Base-by-base conservation (phyloP, 2,113 vertebrate species). In the Percina caprodes region DNA sequence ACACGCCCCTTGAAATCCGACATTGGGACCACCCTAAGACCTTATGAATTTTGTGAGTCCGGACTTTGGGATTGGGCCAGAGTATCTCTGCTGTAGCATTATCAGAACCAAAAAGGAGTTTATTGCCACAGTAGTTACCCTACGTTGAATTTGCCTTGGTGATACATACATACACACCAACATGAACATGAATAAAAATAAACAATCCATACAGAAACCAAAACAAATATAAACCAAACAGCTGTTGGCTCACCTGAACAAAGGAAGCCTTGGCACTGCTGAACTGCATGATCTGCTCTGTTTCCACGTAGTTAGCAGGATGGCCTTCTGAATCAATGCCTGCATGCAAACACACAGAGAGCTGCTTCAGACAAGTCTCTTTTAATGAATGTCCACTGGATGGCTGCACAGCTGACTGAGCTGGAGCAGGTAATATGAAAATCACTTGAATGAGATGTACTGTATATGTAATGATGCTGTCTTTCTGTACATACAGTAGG, bases 281-380 rank as follows among this genome's bases (percentile, higher is more conserved):
- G 91, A 96, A 96, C 93, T 98, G 97, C 46, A 97, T 94, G 12
- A 99, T 96, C 92, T 99, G 98, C n/a, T 99, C 98, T 0, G 97
- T 99, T 88, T 99, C 98, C 69, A 99, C 96, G 84, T 97, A 99
- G 92, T 99, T 99, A 6, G 98, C 98, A 73, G 97, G 97, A 0
- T 99, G 97, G n/a, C 98, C 98, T 91, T 99, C 97, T n/a, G 96
- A 97, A 90, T 99, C 98, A 65, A 99, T 98, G 81, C 98, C 98
- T 99, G 8, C 24, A 33, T 16, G 59, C 21, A 56, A 46, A 75
- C 52, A 80, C 5, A 86, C 6, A 62, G 15, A 67, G 1, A 48
- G 63, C n/a, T 2, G n/a, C 19, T 39, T 73, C 2, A 0, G 23
- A 35, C 24, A 19, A 59, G 49, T 7, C 10, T 67, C 30, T 21